phyloP scores from a whole-genome alignment of 2,113 vertebrate species.

The Neodon shergylaensis region DNA sequence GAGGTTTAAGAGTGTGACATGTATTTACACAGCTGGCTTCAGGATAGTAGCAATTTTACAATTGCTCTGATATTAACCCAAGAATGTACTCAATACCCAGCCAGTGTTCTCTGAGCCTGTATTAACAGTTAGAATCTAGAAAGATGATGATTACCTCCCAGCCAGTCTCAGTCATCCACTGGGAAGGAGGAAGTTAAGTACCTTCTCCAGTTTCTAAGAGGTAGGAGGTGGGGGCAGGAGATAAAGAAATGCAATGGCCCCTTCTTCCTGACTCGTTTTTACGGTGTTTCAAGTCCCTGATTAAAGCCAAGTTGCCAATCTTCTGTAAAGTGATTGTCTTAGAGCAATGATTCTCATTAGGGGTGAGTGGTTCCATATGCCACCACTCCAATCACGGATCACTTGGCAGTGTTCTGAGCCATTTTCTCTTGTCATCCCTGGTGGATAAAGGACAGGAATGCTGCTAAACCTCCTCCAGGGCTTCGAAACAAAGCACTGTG shows the following conservation, averaged over 20 bases:
- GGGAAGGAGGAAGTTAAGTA: background rate
- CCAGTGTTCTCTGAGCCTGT: no score
- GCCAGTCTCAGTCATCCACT: background rate
- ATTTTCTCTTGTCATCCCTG: background rate
- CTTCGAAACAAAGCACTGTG: background rate
- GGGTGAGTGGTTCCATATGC: background rate
- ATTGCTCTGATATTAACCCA: background rate
- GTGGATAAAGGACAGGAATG: background rate
- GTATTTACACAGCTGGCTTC: background rate
- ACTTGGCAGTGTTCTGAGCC: background rate
- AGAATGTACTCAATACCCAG: background rate
- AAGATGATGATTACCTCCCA: background rate
- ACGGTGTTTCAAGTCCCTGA: background rate
- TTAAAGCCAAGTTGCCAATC: background rate
- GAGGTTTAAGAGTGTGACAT: background rate
- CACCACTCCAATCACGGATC: background rate
- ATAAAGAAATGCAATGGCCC: background rate
- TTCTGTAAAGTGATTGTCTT: background rate
- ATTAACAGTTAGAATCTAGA: background rate
- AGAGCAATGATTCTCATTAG: background rate
- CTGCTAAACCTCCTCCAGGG: background rate
- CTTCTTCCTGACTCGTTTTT: background rate
- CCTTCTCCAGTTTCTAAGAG: background rate
- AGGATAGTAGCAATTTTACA: background rate
- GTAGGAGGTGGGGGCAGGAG: rapidly evolving